Evolutionary conservation across 2,113 vertebrate genomes (phyloP), one percentile per base, ranked within the genome.

Genomic region (Machaerirhynchus nigripectus): DNA sequence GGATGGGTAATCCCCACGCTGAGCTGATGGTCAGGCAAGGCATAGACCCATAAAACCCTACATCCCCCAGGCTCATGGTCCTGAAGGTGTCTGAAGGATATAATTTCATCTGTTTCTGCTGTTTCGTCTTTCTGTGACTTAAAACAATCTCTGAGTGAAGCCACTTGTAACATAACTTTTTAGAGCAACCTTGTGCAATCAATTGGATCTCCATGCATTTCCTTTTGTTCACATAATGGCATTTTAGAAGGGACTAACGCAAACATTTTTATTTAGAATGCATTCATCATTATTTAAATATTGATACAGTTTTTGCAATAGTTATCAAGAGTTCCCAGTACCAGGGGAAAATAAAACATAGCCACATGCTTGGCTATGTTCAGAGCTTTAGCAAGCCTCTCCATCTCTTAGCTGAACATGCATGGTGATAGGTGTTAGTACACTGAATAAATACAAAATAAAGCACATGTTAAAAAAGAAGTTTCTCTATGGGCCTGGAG

Each of bases 301-400:
- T 31, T 6, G 59, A 81, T 82, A 94, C 87, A 91, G 56, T 80
- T 92, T 95, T 88, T 76, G 92, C 95, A 64, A 88, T 68, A 91
- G 83, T 90, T 68, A 76, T 23, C 82, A 64, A 85, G 95, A 91
- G 49, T 67, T 94, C 90, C 87, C 87, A 77, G 71, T 86, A 86
- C 78, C 68, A 59, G 75, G n/a, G 56, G 59, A 35, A 93, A 93
- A 86, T 33, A 63, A 90, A 69, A 84, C 63, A 68, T 74, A 95
- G 85, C 95, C 79, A 88, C 92, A 90, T 97, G 95, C 93, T 96
- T 70, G 90, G 83, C 88, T 82, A 86, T 7, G 52, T 55, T 85
- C 59, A 92, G 79, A 33, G 16, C 65, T 93, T 84, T 84, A 95
- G 95, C 93, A 93, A 97, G 95, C 85, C 87, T 96, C 93, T 96